A percentile compares a stretch with the other conserved stretches of the same genome.
These are phyloP conservation scores for Diplodus puntazzo DNA, from an alignment of 2,797 vertebrate species.

Conservation along the genomic window DNA sequence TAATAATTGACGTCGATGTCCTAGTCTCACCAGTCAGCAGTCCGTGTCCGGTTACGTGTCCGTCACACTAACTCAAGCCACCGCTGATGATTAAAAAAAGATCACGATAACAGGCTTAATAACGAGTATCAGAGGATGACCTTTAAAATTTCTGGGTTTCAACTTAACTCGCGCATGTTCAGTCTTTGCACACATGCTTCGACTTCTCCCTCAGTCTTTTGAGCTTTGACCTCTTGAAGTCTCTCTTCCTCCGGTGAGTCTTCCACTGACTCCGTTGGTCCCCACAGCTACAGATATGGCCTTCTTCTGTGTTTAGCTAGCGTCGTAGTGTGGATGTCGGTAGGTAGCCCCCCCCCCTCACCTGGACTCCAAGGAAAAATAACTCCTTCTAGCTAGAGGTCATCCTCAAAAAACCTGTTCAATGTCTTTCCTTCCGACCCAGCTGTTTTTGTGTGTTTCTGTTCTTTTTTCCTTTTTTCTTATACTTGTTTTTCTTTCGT, in stretches of 20 bases:
- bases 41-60: slow-evolving; percentile 62
- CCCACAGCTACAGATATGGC: slow-evolving; percentile 74
- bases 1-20: slow-evolving; percentile 55
- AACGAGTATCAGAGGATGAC: slow-evolving; percentile 41
- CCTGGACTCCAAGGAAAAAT: slow-evolving; percentile 70
- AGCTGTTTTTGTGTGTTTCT: slow-evolving; percentile 48
- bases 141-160: slow-evolving; percentile 52
- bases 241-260: slow-evolving; percentile 44
- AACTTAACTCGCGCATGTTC: slow-evolving; percentile 42
- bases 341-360: slow-evolving; percentile 65
- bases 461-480: slow-evolving; percentile 11
- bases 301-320: slow-evolving; percentile 80
- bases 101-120: slow-evolving; percentile 15
- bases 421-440: slow-evolving; percentile 41
- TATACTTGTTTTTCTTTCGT: slow-evolving; percentile 42
- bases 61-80: slow-evolving; percentile 52
- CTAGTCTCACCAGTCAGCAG: slow-evolving; percentile 46
- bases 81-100: slow-evolving; percentile 24
- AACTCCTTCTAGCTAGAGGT: slow-evolving; percentile 65
- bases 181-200: slow-evolving; percentile 52
- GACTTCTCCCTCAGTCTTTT: slow-evolving; percentile 29
- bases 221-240: slow-evolving; percentile 34
- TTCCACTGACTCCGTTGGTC: slow-evolving; percentile 32
- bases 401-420: slow-evolving; percentile 45
- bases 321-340: slow-evolving; percentile 76